Conservation (phyloP, 2,113 vertebrate genomes). For the Chloebia gouldiae region DNA sequence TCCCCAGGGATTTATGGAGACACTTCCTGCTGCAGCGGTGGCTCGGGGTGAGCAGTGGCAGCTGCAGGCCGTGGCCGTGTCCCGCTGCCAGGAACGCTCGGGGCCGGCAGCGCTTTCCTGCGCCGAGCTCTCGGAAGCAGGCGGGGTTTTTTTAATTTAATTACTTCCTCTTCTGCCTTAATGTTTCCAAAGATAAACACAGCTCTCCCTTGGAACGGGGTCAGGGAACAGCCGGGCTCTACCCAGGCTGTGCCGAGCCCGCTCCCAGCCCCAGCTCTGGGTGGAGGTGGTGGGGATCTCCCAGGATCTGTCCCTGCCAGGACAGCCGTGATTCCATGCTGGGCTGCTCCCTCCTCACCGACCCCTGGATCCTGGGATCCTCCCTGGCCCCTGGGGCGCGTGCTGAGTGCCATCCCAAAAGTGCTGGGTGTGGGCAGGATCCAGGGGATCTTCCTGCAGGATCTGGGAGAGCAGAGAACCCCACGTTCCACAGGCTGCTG, state of each 20-base stretch:
- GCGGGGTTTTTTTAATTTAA: not conserved
- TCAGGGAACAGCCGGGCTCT: not conserved
- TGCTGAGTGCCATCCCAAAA: not conserved
- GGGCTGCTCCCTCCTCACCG: rapidly evolving
- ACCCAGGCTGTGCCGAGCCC: not conserved
- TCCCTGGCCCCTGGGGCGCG: rapidly evolving
- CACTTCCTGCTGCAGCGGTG: not conserved
- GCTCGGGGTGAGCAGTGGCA: not conserved
- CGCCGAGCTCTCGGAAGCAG: not conserved
- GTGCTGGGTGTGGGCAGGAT: not conserved
- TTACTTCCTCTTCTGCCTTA: conserved; percentile 37
- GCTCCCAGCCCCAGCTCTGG: not conserved
- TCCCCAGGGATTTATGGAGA: rapidly evolving
- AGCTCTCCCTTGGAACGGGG: not conserved
- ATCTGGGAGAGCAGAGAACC: rapidly evolving
- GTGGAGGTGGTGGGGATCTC: not conserved
- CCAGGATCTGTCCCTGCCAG: rapidly evolving
- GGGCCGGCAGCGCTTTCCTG: not conserved
- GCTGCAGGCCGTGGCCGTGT: not conserved
- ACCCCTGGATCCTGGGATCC: rapidly evolving
- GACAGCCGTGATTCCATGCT: rapidly evolving
- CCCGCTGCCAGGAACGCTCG: not conserved
- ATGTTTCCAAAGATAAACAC: conserved; percentile 37
- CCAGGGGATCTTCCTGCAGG: not conserved
- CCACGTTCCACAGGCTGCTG: not conserved